Percentiles rank a stretch among this genome's conserved stretches.
phyloP scores from a whole-genome alignment of 2,113 vertebrate species.

The Pandion haliaetus region DNA sequence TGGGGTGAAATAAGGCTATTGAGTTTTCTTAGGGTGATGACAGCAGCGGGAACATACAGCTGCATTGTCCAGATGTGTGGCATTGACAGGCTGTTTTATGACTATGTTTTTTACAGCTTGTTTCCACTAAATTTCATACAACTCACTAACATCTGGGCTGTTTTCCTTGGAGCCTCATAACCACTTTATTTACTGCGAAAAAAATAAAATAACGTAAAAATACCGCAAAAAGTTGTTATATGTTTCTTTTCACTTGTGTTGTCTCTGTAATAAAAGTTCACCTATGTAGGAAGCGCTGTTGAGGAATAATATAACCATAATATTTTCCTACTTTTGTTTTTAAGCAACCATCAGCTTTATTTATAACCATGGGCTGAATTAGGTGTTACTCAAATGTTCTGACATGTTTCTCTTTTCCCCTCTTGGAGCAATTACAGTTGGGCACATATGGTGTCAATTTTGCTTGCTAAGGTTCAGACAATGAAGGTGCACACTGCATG shows the following conservation, averaged over 20 bases:
- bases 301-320: constrained; percentile 59
- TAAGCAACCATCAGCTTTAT: constrained; percentile 70
- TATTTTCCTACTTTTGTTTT: constrained; percentile 72
- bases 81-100: constrained; percentile 80
- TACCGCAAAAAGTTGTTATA: constrained; percentile 66
- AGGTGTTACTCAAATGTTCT: constrained; percentile 75
- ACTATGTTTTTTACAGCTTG: constrained; percentile 80
- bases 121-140: constrained; percentile 82
- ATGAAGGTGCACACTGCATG: constrained; percentile 29
- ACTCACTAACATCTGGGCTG: constrained; percentile 78
- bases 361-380: constrained; percentile 73
- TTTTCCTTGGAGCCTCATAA: constrained; percentile 78
- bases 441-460: constrained; percentile 77
- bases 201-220: constrained; percentile 76
- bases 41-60: constrained; percentile 76
- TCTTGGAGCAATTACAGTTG: constrained; percentile 65
- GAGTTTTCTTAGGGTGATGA: constrained; percentile 77
- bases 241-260: constrained; percentile 65
- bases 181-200: constrained; percentile 79
- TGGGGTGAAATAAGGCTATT: constrained; percentile 82
- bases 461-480: constrained; percentile 46
- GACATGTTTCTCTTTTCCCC: constrained; percentile 71
- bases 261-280: constrained; percentile 69
- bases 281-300: constrained; percentile 54
- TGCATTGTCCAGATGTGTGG: constrained; percentile 82